Evolutionary conservation across 2,797 vertebrate genomes (phyloP).

Genomic region (Danio kyathit): DNA sequence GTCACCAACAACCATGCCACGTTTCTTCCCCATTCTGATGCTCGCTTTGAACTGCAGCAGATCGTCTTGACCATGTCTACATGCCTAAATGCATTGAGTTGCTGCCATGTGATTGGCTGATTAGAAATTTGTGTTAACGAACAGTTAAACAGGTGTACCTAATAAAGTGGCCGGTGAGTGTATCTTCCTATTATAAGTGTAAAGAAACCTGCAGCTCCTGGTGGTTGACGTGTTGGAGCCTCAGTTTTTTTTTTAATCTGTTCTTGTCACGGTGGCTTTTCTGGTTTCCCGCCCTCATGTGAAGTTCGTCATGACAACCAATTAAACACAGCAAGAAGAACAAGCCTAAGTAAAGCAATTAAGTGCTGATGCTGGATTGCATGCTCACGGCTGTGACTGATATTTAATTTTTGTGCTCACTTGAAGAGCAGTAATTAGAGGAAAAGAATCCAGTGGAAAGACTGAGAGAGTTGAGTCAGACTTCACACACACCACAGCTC

Average conservation of each 20-base stretch:
- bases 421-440: conserved; percentile 49
- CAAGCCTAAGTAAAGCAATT: conserved; percentile 75
- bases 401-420: conserved; percentile 48
- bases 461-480: conserved; percentile 27
- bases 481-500: too few species aligned
- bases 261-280: conserved; percentile 49
- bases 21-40: too few species aligned
- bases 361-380: conserved; percentile 66
- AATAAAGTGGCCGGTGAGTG: too few species aligned
- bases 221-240: conserved; percentile 34
- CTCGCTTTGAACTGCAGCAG: too few species aligned
- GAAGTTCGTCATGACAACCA: conserved; percentile 82
- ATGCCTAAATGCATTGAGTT: too few species aligned
- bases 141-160: too few species aligned
- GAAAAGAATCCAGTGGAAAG: conserved; percentile 55
- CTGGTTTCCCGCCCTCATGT: conserved; percentile 56
- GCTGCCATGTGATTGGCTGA: too few species aligned
- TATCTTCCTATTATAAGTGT: not conserved
- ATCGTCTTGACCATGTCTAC: too few species aligned
- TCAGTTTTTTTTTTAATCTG: conserved; percentile 53
- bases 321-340: conserved; percentile 76
- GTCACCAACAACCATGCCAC: too few species aligned
- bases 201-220: conserved; percentile 31
- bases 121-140: too few species aligned
- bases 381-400: conserved; percentile 33